Percentiles rank a stretch among this genome's conserved stretches.
Evolutionary conservation across 2,113 vertebrate genomes (phyloP).

Genomic region (Synodontis membranacea): DNA sequence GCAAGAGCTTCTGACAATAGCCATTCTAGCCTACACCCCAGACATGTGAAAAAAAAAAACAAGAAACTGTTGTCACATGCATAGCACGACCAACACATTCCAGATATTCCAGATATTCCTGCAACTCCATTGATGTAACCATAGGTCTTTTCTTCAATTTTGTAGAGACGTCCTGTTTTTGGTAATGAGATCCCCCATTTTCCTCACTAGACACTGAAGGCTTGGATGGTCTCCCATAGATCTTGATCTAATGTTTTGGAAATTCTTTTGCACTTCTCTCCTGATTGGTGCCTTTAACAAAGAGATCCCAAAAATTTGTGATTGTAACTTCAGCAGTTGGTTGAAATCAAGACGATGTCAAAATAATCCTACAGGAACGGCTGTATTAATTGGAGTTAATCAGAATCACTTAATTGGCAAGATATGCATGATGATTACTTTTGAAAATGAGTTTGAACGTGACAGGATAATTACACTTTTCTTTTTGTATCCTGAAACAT

Average conservation of each 20-base stretch:
- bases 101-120: background rate
- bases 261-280: background rate
- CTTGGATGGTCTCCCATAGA: background rate
- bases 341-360: background rate
- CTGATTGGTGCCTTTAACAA: background rate
- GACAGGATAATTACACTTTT: background rate
- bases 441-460: background rate
- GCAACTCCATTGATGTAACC: background rate
- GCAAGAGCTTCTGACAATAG: background rate
- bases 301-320: background rate
- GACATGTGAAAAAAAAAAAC: background rate
- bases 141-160: background rate
- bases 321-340: background rate
- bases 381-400: background rate
- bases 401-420: background rate
- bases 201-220: background rate
- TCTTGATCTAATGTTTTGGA: background rate
- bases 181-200: background rate
- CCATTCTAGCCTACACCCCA: background rate
- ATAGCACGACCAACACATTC: background rate
- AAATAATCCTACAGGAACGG: too few relatives aligned
- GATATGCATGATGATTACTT: background rate
- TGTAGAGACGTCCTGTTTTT: background rate
- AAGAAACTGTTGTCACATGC: background rate
- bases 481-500: background rate